These are phyloP conservation scores for Antidorcas marsupialis DNA, from an alignment of 2,113 vertebrate species.

Conservation along the genomic window DNA sequence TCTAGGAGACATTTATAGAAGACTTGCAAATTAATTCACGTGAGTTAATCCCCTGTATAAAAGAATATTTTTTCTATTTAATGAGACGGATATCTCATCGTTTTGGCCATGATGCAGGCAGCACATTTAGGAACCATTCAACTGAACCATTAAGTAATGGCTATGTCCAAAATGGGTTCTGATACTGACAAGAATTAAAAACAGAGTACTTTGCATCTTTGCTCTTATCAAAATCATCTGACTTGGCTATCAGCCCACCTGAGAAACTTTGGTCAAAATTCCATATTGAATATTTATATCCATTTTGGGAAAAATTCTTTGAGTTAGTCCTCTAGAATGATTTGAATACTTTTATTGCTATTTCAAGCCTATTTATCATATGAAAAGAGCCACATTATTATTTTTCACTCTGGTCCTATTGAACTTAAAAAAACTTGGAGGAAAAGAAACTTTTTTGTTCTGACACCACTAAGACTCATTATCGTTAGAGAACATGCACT, in stretches of 20 bases:
- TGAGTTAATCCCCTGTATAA: not conserved
- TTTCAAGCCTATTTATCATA: not conserved
- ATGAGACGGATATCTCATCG: not conserved
- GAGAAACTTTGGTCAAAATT: not conserved
- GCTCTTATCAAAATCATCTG: not conserved
- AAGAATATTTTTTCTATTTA: not conserved
- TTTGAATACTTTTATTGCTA: not conserved
- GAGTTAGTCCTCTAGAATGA: not conserved
- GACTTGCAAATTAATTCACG: not conserved
- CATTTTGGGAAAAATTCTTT: not conserved
- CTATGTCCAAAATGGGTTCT: not conserved
- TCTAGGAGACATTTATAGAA: not conserved
- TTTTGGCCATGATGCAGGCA: not conserved
- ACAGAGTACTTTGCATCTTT: not conserved
- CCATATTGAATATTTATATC: not conserved
- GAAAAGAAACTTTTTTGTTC: not conserved
- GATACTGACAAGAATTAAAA: not conserved
- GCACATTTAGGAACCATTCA: not conserved
- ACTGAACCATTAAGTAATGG: not conserved
- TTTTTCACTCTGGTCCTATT: not conserved
- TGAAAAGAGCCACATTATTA: not conserved
- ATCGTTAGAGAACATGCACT: not conserved
- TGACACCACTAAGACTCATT: not conserved
- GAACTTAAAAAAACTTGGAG: not conserved
- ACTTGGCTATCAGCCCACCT: not conserved